Conservation (phyloP, 2,888 invertebrate genomes). For the Stenodera caucasica region DNA sequence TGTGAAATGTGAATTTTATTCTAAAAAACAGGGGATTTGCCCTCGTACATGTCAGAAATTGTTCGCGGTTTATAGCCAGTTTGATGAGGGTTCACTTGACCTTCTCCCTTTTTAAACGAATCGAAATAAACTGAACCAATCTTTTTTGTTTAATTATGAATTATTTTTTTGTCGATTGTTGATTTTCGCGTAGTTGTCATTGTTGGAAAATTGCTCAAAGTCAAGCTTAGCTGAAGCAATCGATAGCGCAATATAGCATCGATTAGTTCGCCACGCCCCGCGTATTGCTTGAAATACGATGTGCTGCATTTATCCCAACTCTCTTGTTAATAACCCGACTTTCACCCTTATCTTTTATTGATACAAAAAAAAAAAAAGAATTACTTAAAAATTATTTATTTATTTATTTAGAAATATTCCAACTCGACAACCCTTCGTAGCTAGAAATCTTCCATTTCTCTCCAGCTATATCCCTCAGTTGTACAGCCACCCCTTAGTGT, state of each 20-base stretch:
- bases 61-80: slow-evolving; percentile 55
- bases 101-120: slow-evolving; percentile 32
- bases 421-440: background rate
- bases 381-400: too few species aligned
- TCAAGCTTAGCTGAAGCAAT: slow-evolving; percentile 45
- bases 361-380: too few species aligned
- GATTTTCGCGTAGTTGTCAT: slow-evolving; percentile 10
- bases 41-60: slow-evolving; percentile 53
- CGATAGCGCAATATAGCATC: slow-evolving; percentile 56
- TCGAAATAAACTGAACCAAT: slow-evolving; percentile 41
- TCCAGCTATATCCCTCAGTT: background rate
- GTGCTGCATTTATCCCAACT: slow-evolving; percentile 36
- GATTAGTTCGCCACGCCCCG: slow-evolving; percentile 56
- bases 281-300: slow-evolving; percentile 55
- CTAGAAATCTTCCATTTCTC: background rate
- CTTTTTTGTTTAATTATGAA: background rate
- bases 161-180: background rate
- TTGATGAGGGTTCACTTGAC: slow-evolving; percentile 50
- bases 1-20: slow-evolving; percentile 52
- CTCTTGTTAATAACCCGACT: background rate
- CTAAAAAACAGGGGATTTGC: slow-evolving; percentile 43
- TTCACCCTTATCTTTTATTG: slow-evolving; percentile 12
- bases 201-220: slow-evolving; percentile 23
- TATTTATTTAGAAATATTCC: background rate
- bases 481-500: background rate